Base-by-base conservation (phyloP, 2,888 invertebrate species). In the Silvanus unidentatus region DNA sequence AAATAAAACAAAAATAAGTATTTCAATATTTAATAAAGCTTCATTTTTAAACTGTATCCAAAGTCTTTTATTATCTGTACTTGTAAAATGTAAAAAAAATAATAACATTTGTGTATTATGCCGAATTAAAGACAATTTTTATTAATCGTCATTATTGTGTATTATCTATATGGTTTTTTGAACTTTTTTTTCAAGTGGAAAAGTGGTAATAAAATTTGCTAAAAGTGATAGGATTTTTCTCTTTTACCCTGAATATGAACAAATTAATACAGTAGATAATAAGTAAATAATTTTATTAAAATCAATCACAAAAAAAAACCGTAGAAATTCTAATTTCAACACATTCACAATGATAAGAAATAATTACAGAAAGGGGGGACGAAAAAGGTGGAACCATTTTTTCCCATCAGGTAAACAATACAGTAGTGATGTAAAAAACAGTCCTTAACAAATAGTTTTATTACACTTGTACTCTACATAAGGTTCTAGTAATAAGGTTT, bases 21-120 rank as follows among this genome's bases (percentile, higher is more conserved):
- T 69, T 71, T 68, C 66, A 68, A 66, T 69, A 70, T 68, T 70
- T 69, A 70, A 67, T 71, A 70, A 70, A 70, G 68, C 70, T 71
- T 71, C 68, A 70, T 71, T 71, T 71, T 66, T 67, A 68, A 69
- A 69, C 63, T 68, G 68, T 68, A 63, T 52, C 49, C 47, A 48
- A 53, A 44, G 46, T 50, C 50, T 54, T 57, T 52, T 55, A 11
- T 11, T 39, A n/a, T 39, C 11, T 39, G 22, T 27, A 37, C 10
- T 15, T 50, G 50, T 45, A 48, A 43, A 43, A 41, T 50, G 48
- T 50, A 47, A 48, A 40, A 32, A 32, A 22, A 32, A 42, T 35
- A 27, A 42, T 15, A 13, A 27, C 13, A 12, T 32, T 32, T 32
- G 32, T 32, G 35, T 16, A 46, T 42, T 45, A 43, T 52, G 51